These are phyloP conservation scores for Alcis repandata DNA, from an alignment of 2,888 invertebrate genomes.

Conservation along the genomic window DNA sequence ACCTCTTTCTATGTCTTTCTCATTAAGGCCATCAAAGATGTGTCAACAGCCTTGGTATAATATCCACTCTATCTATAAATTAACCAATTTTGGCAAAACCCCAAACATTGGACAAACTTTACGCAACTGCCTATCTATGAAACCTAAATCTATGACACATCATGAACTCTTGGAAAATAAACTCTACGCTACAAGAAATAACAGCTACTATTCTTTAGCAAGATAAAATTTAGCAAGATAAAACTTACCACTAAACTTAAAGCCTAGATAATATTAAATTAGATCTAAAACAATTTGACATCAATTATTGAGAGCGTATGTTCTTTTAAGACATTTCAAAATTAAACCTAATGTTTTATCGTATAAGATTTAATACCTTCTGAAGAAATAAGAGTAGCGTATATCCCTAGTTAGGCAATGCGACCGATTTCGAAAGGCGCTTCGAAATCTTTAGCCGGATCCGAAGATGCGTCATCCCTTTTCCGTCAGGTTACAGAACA, in stretches of 20 bases:
- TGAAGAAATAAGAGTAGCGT: conserved; percentile 9
- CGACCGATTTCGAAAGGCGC: conserved; percentile 38
- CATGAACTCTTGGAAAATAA: not conserved
- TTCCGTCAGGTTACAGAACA: conserved; percentile 23
- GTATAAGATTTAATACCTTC: not conserved
- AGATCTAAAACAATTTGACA: not conserved
- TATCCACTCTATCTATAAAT: conserved; percentile 21
- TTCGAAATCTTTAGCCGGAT: conserved; percentile 31
- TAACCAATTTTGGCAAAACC: conserved; percentile 31
- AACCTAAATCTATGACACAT: not conserved
- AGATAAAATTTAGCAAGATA: no score
- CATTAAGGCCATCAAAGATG: conserved; percentile 12
- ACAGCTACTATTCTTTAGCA: not conserved
- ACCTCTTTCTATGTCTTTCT: not conserved
- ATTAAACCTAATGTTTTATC: not conserved
- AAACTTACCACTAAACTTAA: not conserved
- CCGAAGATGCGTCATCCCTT: conserved; percentile 36
- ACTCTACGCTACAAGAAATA: not conserved
- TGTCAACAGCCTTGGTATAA: conserved; percentile 24
- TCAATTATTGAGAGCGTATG: not conserved
- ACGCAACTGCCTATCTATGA: conserved; percentile 12
- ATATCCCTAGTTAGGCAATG: conserved; percentile 24
- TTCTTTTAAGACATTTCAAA: not conserved
- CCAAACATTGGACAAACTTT: conserved; percentile 8
- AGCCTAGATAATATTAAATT: not conserved